phyloP scores from a whole-genome alignment of 2,888 invertebrate genomes.

The Arctia plantaginis region DNA sequence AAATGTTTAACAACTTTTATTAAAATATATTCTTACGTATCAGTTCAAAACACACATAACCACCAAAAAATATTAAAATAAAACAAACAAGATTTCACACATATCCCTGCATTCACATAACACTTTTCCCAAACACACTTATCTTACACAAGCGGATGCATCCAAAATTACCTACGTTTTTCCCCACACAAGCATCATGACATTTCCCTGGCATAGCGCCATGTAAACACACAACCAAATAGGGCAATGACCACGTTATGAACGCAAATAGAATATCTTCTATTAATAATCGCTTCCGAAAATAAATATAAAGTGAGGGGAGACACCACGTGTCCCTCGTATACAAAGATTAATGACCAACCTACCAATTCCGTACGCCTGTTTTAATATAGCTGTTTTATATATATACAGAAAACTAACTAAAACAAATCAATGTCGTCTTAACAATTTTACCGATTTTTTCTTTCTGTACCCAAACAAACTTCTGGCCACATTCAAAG shows the following conservation, averaged over 20 bases:
- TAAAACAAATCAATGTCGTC: neutral
- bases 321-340: conserved; percentile 73
- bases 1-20: neutral
- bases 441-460: neutral
- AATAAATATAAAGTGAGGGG: conserved; percentile 75
- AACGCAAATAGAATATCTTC: conserved; percentile 79
- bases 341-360: conserved; percentile 69
- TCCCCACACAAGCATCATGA: conserved; percentile 55
- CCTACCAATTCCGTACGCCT: conserved; percentile 42
- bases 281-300: conserved; percentile 77
- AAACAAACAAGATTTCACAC: conserved; percentile 15
- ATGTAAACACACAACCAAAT: conserved; percentile 83
- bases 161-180: conserved; percentile 41
- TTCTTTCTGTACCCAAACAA: neutral
- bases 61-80: conserved; percentile 17
- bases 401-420: too few species aligned
- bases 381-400: conserved; percentile 17
- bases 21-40: neutral
- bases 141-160: conserved; percentile 34
- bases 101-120: neutral
- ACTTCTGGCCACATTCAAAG: too few species aligned
- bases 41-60: neutral
- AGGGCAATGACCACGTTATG: conserved; percentile 82
- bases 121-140: conserved; percentile 29
- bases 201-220: conserved; percentile 71